Evolutionary conservation across 2,888 invertebrate species (phyloP).

Genomic region (Xylocampa areola): DNA sequence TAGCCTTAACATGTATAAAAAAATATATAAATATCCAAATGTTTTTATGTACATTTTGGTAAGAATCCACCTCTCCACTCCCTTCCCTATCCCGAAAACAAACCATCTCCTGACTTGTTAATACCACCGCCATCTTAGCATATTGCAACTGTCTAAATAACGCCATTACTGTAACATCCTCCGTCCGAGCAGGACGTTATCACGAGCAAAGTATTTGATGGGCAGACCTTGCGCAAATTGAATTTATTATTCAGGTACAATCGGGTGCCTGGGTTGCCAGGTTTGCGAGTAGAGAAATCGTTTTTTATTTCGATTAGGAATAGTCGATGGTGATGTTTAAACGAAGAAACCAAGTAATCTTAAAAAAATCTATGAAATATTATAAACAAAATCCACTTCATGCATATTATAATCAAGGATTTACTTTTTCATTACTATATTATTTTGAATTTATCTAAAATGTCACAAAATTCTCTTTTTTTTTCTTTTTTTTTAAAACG

Average conservation of each 20-base stretch:
- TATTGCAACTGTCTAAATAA: constrained; percentile 89
- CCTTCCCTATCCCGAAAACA: constrained; percentile 67
- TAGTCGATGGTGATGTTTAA: background rate
- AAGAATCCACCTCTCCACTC: constrained; percentile 63
- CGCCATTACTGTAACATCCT: constrained; percentile 82
- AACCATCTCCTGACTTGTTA: constrained; percentile 89
- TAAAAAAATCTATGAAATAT: too few species aligned
- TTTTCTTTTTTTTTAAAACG: too few species aligned
- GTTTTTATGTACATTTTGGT: too few species aligned
- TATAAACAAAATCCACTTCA: too few species aligned
- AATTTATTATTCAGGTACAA: constrained; percentile 88
- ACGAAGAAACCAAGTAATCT: too few species aligned
- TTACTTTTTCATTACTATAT: too few species aligned
- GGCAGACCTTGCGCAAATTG: constrained; percentile 78
- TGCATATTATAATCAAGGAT: too few species aligned
- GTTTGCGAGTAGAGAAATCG: constrained; percentile 5
- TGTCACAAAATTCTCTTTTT: too few species aligned
- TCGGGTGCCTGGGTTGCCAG: constrained; percentile 67
- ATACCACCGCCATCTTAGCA: constrained; percentile 89
- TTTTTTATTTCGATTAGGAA: constrained; percentile 1
- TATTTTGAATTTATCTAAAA: too few species aligned
- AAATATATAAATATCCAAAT: too few species aligned
- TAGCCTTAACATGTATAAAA: too few species aligned
- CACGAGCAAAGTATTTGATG: constrained; percentile 85
- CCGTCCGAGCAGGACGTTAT: constrained; percentile 81